Percentiles rank a stretch among this genome's conserved stretches.
phyloP scores from a whole-genome alignment of 2,113 vertebrate genomes.

The Garra rufa region DNA sequence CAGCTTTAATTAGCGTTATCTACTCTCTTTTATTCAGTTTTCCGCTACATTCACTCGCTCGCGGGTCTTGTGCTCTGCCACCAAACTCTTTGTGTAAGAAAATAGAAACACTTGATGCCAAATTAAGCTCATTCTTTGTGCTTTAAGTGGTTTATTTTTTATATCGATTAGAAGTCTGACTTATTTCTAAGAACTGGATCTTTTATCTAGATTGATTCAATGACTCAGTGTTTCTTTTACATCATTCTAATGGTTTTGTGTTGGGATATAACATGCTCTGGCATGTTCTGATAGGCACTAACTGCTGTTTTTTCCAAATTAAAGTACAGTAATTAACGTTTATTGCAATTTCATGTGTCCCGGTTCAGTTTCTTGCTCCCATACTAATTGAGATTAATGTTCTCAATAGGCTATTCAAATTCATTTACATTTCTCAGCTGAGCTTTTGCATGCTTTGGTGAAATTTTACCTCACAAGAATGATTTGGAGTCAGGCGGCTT shows the following conservation, averaged over 20 bases:
- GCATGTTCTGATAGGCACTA: not conserved
- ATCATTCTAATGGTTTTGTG: not conserved
- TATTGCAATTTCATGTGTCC: constrained; percentile 4
- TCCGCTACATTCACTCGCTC: not conserved
- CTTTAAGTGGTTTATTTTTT: not conserved
- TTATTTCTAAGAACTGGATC: not conserved
- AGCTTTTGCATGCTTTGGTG: not conserved
- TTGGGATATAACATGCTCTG: not conserved
- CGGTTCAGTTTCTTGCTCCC: constrained; percentile 12
- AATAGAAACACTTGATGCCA: constrained; percentile 12
- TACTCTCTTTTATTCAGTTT: constrained; percentile 36
- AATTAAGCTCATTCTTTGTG: not conserved
- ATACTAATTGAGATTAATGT: constrained; percentile 30
- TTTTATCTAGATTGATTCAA: not conserved
- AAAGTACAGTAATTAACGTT: constrained; percentile 13
- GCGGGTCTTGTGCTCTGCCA: not conserved
- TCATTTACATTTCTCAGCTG: not conserved
- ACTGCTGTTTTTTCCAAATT: not conserved
- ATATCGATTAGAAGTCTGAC: not conserved
- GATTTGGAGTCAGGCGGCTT: not conserved
- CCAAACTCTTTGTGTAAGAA: not conserved
- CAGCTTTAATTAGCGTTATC: constrained; percentile 65
- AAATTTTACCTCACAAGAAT: not conserved
- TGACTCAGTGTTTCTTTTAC: not conserved
- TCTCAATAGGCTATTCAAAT: not conserved